Conservation (phyloP, 2,113 vertebrate species). For the Gambusia affinis region DNA sequence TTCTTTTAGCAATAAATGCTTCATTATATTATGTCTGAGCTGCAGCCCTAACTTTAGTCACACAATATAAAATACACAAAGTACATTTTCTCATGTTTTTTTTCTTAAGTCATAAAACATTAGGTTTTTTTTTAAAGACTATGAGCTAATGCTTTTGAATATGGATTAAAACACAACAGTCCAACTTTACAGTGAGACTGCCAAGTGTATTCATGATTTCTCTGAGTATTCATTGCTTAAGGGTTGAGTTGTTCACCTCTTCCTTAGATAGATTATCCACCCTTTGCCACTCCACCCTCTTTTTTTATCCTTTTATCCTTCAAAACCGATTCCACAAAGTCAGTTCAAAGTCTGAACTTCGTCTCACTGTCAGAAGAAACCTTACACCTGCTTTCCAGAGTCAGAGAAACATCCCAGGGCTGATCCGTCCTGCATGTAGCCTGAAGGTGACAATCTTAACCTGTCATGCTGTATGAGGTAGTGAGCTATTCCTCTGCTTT, state of each 20-base stretch:
- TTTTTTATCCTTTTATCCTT: slow-evolving; percentile 40
- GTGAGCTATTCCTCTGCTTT: slow-evolving; percentile 1
- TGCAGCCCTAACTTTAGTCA: no score
- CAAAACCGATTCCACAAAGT: slow-evolving; percentile 38
- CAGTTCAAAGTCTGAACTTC: slow-evolving; percentile 65
- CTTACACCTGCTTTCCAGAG: slow-evolving; percentile 49
- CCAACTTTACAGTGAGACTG: slow-evolving; percentile 21
- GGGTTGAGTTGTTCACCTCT: slow-evolving; percentile 5
- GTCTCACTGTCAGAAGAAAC: slow-evolving; percentile 57
- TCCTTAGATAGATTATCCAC: slow-evolving; percentile 48
- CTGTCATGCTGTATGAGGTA: slow-evolving; percentile 41
- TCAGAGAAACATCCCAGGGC: slow-evolving; percentile 33
- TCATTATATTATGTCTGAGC: no score
- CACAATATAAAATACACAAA: no score
- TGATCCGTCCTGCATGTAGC: slow-evolving; percentile 48
- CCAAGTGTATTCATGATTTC: slow-evolving; percentile 43
- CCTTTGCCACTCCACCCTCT: slow-evolving; percentile 31
- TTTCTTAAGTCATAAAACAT: background rate
- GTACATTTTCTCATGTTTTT: background rate
- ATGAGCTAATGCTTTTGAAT: background rate
- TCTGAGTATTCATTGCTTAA: slow-evolving; percentile 16
- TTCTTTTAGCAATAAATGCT: background rate
- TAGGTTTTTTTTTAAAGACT: background rate
- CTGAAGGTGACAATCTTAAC: slow-evolving; percentile 42
- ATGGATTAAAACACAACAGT: background rate